These are phyloP conservation scores for Lithophane leautieri DNA, from an alignment of 2,888 invertebrate species.

Conservation along the genomic window DNA sequence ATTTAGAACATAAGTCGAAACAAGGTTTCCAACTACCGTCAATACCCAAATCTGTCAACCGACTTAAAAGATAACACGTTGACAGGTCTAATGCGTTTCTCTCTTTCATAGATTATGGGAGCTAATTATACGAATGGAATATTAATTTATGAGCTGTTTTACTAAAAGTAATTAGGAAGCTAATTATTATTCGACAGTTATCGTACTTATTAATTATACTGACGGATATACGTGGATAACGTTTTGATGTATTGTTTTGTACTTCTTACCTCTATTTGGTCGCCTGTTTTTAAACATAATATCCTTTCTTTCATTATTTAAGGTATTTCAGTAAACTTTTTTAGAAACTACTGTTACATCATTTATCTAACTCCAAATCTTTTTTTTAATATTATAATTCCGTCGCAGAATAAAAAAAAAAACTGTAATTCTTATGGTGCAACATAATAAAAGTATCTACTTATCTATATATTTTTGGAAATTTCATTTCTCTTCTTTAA, in stretches of 20 bases:
- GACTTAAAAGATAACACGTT: conserved; percentile 37
- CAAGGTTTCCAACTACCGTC: conserved; percentile 25
- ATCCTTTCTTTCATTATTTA: not conserved
- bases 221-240: conserved; percentile 56
- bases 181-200: conserved; percentile 58
- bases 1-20: not conserved
- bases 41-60: conserved; percentile 39
- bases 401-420: not conserved
- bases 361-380: not conserved
- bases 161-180: conserved; percentile 56
- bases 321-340: not conserved
- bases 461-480: too few relatives aligned
- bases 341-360: too few relatives aligned
- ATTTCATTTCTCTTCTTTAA: too few relatives aligned
- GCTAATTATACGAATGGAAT: conserved; percentile 60
- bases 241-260: conserved; percentile 33
- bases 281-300: not conserved
- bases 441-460: too few relatives aligned
- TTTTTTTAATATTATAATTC: too few relatives aligned
- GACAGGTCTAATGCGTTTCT: conserved; percentile 50
- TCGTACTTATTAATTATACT: conserved; percentile 56
- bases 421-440: too few relatives aligned
- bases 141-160: conserved; percentile 54
- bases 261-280: not conserved
- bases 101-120: conserved; percentile 44